phyloP scores from a whole-genome alignment of 53 echinoderm and acorn worm species.

The Patiria pectinifera region DNA sequence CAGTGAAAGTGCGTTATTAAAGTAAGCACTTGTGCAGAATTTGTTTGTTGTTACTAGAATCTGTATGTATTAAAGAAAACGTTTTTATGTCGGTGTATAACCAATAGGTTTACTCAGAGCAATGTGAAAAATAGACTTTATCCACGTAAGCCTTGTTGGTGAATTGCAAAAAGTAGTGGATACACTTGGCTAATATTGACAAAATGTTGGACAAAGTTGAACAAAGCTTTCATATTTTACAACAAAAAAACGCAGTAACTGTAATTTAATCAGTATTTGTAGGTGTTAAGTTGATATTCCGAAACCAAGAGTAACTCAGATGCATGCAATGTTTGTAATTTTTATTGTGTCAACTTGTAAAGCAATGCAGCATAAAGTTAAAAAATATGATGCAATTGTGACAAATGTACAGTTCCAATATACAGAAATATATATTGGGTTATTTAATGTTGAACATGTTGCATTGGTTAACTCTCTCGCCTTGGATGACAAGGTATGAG shows the following conservation, averaged over 20 bases:
- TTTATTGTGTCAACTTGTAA: background rate
- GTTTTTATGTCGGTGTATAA: background rate
- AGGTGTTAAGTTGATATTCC: background rate
- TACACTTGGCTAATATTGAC: too few species aligned
- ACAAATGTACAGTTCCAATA: background rate
- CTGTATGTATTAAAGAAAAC: background rate
- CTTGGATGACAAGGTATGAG: background rate
- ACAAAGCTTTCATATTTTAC: too few species aligned
- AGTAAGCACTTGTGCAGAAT: too few species aligned
- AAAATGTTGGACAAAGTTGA: too few species aligned
- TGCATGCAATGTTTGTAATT: conserved; percentile 2
- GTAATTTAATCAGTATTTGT: background rate
- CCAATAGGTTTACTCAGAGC: background rate
- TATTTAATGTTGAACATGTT: background rate
- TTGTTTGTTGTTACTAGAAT: background rate
- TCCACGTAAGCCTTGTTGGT: background rate
- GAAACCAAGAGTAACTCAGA: background rate
- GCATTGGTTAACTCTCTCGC: background rate
- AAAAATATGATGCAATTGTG: background rate
- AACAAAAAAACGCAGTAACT: too few species aligned
- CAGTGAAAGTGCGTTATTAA: too few species aligned
- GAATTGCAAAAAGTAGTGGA: background rate
- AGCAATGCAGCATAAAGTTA: background rate
- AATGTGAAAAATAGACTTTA: background rate
- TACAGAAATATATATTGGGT: background rate